A percentile compares a stretch with the other conserved stretches of the same genome.
phyloP scores from a whole-genome alignment of 2,113 vertebrate genomes.

The Stigmatopora argus region DNA sequence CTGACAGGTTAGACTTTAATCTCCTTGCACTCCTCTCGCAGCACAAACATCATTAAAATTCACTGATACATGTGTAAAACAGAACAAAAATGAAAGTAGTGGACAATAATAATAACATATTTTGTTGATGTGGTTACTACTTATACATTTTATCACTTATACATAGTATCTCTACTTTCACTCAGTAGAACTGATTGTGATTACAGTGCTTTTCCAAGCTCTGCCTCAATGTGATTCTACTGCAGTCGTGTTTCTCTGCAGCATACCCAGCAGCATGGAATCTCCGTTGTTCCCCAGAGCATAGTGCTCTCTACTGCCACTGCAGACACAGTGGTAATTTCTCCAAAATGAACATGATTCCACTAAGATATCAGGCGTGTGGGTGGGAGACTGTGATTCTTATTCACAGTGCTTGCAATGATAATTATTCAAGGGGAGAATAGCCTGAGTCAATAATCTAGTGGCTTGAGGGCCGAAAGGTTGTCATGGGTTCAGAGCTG shows the following conservation, averaged over 20 bases:
- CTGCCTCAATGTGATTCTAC: neutral
- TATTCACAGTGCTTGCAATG: neutral
- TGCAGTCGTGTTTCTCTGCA: conserved; percentile 4
- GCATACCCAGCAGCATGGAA: neutral
- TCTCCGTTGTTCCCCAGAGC: neutral
- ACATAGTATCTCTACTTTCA: neutral
- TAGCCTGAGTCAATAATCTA: neutral
- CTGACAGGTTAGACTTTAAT: neutral
- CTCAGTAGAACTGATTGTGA: neutral
- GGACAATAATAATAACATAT: too few species aligned
- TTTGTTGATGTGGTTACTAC: too few species aligned
- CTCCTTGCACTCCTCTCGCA: too few species aligned
- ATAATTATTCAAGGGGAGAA: neutral
- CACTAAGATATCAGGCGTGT: neutral
- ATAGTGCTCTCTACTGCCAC: neutral
- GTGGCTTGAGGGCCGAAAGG: neutral
- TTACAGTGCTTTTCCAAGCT: neutral
- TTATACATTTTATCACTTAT: neutral
- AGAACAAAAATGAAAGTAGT: neutral
- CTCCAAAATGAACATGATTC: neutral
- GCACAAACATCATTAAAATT: neutral
- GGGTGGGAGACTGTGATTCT: neutral
- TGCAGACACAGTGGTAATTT: conserved; percentile 5
- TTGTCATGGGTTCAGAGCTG: neutral
- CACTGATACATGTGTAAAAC: neutral